A percentile compares a stretch with the other conserved stretches of the same genome.
Conservation (phyloP, 2,113 vertebrate genomes). For the Parus major region DNA sequence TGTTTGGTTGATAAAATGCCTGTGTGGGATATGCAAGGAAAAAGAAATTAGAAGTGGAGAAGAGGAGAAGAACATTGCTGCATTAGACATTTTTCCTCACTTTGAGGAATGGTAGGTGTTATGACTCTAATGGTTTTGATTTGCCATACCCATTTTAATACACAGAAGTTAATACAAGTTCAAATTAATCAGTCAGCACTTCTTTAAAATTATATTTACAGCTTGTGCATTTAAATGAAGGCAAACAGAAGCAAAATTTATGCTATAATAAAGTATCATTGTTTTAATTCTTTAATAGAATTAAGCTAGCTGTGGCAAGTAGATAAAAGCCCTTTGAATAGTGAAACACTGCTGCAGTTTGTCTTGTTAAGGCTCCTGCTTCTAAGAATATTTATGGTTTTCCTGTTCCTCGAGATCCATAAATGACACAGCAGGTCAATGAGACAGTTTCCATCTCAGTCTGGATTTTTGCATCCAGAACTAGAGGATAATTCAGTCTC, state of each 20-base stretch:
- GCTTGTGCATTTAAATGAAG: constrained; percentile 49
- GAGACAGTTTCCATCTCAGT: constrained; percentile 21
- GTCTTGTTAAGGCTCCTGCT: constrained; percentile 43
- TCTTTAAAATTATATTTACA: constrained; percentile 43
- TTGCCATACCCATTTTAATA: constrained; percentile 26
- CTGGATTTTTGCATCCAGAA: background rate
- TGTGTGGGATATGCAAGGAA: background rate
- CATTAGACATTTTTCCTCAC: background rate
- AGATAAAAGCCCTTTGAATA: constrained; percentile 51
- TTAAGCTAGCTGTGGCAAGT: constrained; percentile 47
- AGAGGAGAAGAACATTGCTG: background rate
- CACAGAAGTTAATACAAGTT: constrained; percentile 1
- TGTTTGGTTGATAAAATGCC: background rate
- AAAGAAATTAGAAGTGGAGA: background rate
- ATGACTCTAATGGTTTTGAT: constrained; percentile 12
- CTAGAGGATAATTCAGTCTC: background rate
- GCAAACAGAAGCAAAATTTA: constrained; percentile 59
- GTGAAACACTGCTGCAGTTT: constrained; percentile 9
- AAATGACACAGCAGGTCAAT: constrained; percentile 26
- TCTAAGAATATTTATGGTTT: constrained; percentile 57
- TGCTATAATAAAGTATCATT: constrained; percentile 38
- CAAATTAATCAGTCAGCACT: constrained; percentile 41
- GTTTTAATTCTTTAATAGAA: constrained; percentile 62
- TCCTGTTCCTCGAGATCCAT: background rate
- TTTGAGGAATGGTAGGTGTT: constrained; percentile 18